Evolutionary conservation across 1,140 invertebrate genomes (phyloP), one percentile per base, ranked within the genome.

Genomic region (Drosophila orena): DNA sequence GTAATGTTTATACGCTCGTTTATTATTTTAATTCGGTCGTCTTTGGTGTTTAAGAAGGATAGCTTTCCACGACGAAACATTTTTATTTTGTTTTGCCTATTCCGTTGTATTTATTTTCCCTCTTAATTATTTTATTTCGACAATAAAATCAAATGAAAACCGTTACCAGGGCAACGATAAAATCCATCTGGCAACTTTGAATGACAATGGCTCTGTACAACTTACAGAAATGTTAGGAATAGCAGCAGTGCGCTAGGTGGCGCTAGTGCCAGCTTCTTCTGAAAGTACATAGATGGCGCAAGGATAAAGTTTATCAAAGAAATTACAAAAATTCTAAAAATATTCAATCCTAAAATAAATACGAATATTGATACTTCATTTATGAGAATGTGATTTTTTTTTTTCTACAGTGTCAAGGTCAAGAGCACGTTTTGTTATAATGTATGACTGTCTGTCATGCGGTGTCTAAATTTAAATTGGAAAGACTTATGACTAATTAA

Each of bases 1-100:
- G 95, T 94, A 14, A 91, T 93, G 35, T 94, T 93, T 53, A 96
- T 95, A 46, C 96, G 93, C 52, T 96, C 95, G 81, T 96, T 95
- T 46, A 96, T 95, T 76, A 96, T 75, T 53, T 92, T 91, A 37
- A 92, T 81, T n/a, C 91, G 83, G 62, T 92, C 91, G 57, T 92
- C 91, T 72, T 92, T 92, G 38, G 74, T 86, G 42, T 73, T 91
- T 0, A 91, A 27, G 72, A 92, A 91, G 0, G 84, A 56, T 43
- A 92, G 65, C 79, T 92, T 92, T 5, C 91, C 77, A 40, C 91
- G 86, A 10, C 88, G 84, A 88, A 92, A 92, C 91, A 92, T 91
- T 15, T 1, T 71, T 15, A 0, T 8, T 47, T 47, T 15, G 6
- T 49, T 85, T 47, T 40, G 22, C 20, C 37, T 15, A 47, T 15